Evolutionary conservation across 2,113 vertebrate species (phyloP), one percentile per base, ranked within the genome.

Genomic region (Clarias batrachus): DNA sequence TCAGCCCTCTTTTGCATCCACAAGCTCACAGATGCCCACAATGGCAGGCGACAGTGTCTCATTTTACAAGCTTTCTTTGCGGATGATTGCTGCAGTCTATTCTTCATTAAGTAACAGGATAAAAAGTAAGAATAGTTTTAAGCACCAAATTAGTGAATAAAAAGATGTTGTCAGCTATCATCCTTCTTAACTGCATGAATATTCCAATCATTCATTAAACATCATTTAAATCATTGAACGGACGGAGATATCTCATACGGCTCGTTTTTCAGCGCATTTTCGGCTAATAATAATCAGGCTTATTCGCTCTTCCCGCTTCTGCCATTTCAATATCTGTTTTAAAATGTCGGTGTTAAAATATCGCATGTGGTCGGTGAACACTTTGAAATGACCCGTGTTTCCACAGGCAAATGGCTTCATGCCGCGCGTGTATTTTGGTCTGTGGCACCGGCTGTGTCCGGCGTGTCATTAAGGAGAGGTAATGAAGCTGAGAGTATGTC

Each of bases 381-480:
- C 30, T 19, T 12, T 80, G 62, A 86, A 68, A 57, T 86, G 77
- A 19, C 52, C 66, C 11, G 21, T n/a, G n/a, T 85, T 85, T 80
- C 52, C 70, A 27, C 41, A 60, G 54, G 56, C 68, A 74, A 74
- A 60, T n/a, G 17, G 25, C 17, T 37, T 37, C 14, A 23, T 63
- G 56, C 65, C 71, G 52, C 6, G 79, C 27, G 57, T 81, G 77
- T 83, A 85, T 84, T 81, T 81, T 19, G 0, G 59, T 84, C 59
- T 57, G 76, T 60, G 73, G 41, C 30, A 57, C 68, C 70, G 52
- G 33, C 19, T 82, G 56, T 79, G 48, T 95, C 82, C 60, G 21
- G 93, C 93, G 93, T 93, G 92, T 96, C 94, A 95, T 96, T 96
- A 96, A 95, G 95, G 95, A 93, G 93, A 93, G 93, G 92, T 95